Evolutionary conservation across 2,888 invertebrate genomes (phyloP).

Genomic region (Byasa hedistus): DNA sequence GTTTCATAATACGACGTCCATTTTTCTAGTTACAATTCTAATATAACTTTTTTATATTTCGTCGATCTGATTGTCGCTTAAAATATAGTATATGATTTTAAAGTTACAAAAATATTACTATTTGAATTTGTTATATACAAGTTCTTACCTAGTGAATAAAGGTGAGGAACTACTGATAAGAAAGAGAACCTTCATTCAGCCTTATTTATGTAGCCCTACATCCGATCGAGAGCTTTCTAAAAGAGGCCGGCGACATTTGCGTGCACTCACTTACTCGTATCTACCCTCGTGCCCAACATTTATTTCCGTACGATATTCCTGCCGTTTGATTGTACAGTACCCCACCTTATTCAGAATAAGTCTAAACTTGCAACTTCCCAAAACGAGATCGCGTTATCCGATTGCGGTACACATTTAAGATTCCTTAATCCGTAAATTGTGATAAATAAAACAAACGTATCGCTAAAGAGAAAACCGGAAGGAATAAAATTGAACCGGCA

Average conservation of each 20-base stretch:
- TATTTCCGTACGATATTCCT: constrained; percentile 71
- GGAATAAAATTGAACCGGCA: constrained; percentile 72
- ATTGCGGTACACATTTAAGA: constrained; percentile 40
- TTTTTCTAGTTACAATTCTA: too few species aligned
- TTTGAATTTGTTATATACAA: not conserved
- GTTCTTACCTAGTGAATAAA: constrained; percentile 44
- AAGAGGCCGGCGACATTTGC: constrained; percentile 62
- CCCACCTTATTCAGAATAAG: constrained; percentile 34
- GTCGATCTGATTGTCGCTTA: too few species aligned
- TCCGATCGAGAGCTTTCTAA: constrained; percentile 72
- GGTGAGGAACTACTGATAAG: constrained; percentile 61
- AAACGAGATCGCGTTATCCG: constrained; percentile 35
- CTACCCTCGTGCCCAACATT: constrained; percentile 73
- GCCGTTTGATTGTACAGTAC: constrained; percentile 51
- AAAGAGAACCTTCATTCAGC: constrained; percentile 59
- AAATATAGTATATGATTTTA: too few species aligned
- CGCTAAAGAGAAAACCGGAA: constrained; percentile 59
- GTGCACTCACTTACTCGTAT: constrained; percentile 56
- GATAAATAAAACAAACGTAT: constrained; percentile 72
- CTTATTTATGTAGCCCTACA: constrained; percentile 75
- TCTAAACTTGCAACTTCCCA: constrained; percentile 32
- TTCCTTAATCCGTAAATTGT: constrained; percentile 59
- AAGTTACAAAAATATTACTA: not conserved
- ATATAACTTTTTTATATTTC: too few species aligned
- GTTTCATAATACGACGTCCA: too few species aligned